A percentile compares a stretch with the other conserved stretches of the same genome.
phyloP scores from a whole-genome alignment of 2,888 invertebrate genomes.

The Cheilosia soror region DNA sequence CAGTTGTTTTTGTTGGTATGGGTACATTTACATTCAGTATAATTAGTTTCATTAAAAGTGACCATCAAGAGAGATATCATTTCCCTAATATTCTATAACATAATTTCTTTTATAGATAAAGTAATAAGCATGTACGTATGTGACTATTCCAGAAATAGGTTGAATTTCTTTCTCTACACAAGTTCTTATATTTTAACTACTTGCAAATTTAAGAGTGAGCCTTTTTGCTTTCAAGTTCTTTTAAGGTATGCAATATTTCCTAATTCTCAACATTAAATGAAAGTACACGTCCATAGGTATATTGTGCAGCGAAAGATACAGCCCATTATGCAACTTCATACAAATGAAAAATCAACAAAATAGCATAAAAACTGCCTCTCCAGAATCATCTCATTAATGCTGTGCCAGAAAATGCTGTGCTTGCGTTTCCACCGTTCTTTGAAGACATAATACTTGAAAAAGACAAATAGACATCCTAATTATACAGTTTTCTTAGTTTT shows the following conservation, averaged over 20 bases:
- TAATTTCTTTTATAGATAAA: too few species aligned
- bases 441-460: conserved; percentile 48
- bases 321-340: conserved; percentile 44
- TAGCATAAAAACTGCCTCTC: conserved; percentile 37
- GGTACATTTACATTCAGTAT: too few species aligned
- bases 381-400: conserved; percentile 63
- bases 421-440: conserved; percentile 39
- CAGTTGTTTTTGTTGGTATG: too few species aligned
- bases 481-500: conserved; percentile 43
- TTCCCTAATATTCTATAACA: too few species aligned
- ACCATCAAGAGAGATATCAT: too few species aligned
- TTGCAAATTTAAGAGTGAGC: not conserved
- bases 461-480: conserved; percentile 63
- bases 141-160: not conserved
- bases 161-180: not conserved
- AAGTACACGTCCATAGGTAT: not conserved
- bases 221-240: conserved; percentile 5
- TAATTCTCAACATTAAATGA: conserved; percentile 14
- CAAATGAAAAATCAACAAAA: conserved; percentile 71
- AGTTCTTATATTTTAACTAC: not conserved
- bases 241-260: conserved; percentile 11
- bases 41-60: too few species aligned
- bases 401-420: conserved; percentile 50
- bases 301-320: conserved; percentile 3
- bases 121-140: too few species aligned